Conservation (phyloP, 2,888 invertebrate species). For the Hypolimnas misippus region DNA sequence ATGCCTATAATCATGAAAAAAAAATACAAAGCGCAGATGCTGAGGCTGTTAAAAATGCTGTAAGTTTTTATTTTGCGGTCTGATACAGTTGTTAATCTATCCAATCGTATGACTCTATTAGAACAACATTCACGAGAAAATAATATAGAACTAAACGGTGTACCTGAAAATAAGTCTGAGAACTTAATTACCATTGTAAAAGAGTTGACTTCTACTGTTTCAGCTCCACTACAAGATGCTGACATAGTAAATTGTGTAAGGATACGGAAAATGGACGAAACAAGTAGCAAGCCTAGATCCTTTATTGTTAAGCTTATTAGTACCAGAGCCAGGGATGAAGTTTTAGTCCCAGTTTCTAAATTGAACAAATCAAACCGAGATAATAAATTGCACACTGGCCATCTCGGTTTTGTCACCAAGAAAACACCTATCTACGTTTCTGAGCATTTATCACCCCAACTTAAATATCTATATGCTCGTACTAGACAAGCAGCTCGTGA, state of each 20-base stretch:
- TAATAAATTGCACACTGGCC: conserved; percentile 6
- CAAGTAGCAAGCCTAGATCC: too few relatives aligned
- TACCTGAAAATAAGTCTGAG: too few relatives aligned
- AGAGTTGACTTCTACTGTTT: too few relatives aligned
- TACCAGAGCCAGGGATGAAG: too few relatives aligned
- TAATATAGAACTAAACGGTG: too few relatives aligned
- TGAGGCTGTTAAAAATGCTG: conserved; percentile 15
- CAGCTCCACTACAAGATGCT: too few relatives aligned
- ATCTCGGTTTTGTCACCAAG: conserved; percentile 7
- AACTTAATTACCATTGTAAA: conserved; percentile 8
- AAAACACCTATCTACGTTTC: conserved; percentile 12
- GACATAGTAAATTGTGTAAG: too few relatives aligned
- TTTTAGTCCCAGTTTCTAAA: conserved; percentile 8
- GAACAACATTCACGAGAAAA: conserved; percentile 7
- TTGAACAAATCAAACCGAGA: conserved; percentile 11
- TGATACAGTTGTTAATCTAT: too few relatives aligned
- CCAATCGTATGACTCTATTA: too few relatives aligned
- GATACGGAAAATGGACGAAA: too few relatives aligned
- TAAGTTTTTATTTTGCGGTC: conserved; percentile 9
- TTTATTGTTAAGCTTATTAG: too few relatives aligned
- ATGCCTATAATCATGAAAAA: conserved; percentile 11
- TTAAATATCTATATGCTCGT: conserved; percentile 10
- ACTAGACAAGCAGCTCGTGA: conserved; percentile 11
- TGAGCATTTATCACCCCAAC: conserved; percentile 6
- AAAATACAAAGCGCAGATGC: conserved; percentile 4